Percentiles rank a stretch among this genome's conserved stretches.
Conservation (phyloP, 2,797 vertebrate species). For the Lagorchestes hirsutus region DNA sequence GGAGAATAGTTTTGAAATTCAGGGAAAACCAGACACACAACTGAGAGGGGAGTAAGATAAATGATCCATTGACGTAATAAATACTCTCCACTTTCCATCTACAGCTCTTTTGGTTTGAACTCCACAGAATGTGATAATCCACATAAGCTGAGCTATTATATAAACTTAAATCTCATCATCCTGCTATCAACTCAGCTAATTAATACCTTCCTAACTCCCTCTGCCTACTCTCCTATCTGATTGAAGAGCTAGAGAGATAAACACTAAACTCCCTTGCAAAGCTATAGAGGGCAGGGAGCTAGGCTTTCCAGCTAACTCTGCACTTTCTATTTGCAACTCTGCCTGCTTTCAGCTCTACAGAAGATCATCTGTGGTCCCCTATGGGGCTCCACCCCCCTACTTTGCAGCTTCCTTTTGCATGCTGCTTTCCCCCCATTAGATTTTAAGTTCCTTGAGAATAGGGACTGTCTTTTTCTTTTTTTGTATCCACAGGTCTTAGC, state of each 20-base stretch:
- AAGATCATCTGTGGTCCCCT: background rate
- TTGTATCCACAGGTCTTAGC: background rate
- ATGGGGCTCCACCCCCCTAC: background rate
- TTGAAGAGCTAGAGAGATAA: no score
- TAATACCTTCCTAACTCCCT: background rate
- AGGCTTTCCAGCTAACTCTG: background rate
- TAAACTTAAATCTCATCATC: background rate
- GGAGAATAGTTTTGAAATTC: background rate
- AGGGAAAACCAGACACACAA: background rate
- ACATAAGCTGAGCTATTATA: background rate
- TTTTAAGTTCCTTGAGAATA: background rate
- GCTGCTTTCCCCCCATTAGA: background rate
- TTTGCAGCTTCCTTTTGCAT: background rate
- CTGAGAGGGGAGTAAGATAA: background rate
- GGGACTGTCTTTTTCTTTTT: background rate
- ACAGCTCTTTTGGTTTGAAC: background rate
- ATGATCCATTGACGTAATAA: background rate
- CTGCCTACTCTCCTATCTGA: background rate
- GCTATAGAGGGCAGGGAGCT: background rate
- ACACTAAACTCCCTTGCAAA: background rate
- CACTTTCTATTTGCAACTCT: background rate
- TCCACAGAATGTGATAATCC: background rate
- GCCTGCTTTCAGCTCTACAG: background rate
- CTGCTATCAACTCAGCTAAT: background rate
- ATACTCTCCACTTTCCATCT: background rate